Conservation (phyloP, 2,888 invertebrate genomes). For the Apodemia mormo region DNA sequence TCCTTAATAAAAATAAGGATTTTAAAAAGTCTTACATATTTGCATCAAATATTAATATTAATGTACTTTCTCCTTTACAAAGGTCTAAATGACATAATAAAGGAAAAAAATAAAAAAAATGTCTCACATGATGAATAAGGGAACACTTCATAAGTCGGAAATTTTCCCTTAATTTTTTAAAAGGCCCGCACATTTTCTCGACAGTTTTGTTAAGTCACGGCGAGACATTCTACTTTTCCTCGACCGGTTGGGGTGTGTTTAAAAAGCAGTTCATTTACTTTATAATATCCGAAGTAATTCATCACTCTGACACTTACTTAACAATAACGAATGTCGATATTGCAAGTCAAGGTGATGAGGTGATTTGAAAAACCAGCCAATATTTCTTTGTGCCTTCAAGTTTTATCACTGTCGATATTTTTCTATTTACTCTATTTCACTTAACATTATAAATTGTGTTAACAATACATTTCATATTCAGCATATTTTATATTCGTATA, state of each 20-base stretch:
- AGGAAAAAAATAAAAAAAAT: not conserved
- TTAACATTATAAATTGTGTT: too few relatives aligned
- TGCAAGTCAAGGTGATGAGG: conserved; percentile 30
- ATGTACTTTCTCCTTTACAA: not conserved
- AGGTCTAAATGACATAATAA: not conserved
- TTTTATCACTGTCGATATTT: not conserved
- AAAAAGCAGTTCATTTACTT: conserved; percentile 67
- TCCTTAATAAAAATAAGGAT: too few relatives aligned
- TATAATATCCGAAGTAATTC: conserved; percentile 67
- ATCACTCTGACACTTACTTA: conserved; percentile 64
- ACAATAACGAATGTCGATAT: conserved; percentile 59
- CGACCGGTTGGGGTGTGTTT: conserved; percentile 51
- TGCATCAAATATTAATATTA: not conserved
- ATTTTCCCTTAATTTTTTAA: conserved; percentile 22
- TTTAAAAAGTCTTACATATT: too few relatives aligned
- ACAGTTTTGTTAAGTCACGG: conserved; percentile 52
- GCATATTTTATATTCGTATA: too few relatives aligned
- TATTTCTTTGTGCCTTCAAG: not conserved
- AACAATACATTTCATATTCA: too few relatives aligned
- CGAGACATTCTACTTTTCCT: conserved; percentile 50
- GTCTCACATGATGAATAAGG: not conserved
- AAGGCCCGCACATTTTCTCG: conserved; percentile 42
- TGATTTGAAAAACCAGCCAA: not conserved
- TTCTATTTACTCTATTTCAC: not conserved
- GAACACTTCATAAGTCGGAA: conserved; percentile 10